Conservation (phyloP, 1,140 invertebrate species). For the Hyposmocoma kahamanoa region DNA sequence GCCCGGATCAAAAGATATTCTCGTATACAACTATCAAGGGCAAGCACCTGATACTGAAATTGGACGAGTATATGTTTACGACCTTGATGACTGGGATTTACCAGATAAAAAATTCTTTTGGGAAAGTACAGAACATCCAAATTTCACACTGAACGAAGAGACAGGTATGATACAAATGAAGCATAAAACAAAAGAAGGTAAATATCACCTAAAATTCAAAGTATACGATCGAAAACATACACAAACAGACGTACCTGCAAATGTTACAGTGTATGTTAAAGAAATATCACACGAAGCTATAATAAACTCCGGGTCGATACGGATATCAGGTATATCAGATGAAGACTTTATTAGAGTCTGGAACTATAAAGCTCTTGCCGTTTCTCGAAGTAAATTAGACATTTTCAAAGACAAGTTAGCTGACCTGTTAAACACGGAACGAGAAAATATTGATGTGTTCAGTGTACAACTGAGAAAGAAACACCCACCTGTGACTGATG, state of each 20-base stretch:
- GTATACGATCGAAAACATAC: constrained; percentile 96
- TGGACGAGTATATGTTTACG: constrained; percentile 95
- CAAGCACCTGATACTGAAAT: constrained; percentile 94
- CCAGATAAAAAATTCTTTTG: constrained; percentile 98
- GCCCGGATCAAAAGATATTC: constrained; percentile 95
- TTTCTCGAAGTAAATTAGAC: constrained; percentile 91
- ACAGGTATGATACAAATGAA: constrained; percentile 97
- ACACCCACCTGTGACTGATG: constrained; percentile 92
- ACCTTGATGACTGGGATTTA: constrained; percentile 97
- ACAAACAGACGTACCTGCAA: constrained; percentile 92
- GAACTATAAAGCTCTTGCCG: constrained; percentile 90
- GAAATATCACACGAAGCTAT: constrained; percentile 97
- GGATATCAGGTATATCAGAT: constrained; percentile 94
- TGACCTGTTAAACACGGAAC: constrained; percentile 86
- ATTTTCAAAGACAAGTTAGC: constrained; percentile 91
- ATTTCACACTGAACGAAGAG: constrained; percentile 91
- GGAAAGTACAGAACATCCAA: constrained; percentile 86
- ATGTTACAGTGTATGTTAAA: constrained; percentile 93
- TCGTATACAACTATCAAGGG: constrained; percentile 97
- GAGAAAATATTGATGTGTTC: constrained; percentile 96
- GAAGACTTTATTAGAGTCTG: constrained; percentile 96
- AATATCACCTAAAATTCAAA: constrained; percentile 90
- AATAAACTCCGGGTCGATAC: constrained; percentile 94
- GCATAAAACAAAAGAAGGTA: constrained; percentile 90
- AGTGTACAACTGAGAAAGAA: constrained; percentile 91